Evolutionary conservation across 2,113 vertebrate species (phyloP), one percentile per base, ranked within the genome.

Genomic region (Gobius niger): DNA sequence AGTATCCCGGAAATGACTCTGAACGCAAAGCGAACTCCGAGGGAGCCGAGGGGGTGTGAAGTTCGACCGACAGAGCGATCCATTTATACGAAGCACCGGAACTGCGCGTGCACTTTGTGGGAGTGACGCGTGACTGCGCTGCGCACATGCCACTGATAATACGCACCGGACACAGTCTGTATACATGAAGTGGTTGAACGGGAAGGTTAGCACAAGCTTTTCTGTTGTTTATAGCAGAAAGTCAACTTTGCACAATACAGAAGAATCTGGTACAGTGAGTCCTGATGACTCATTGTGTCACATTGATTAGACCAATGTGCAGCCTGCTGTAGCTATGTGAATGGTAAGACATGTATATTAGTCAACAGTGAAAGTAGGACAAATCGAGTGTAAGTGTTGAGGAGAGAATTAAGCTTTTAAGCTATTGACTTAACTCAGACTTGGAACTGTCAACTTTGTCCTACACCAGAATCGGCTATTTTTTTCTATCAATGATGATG

Each of bases 51-150:
- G 9, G 46, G 16, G 44, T 44, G 0, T 15, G 9, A 52, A 42
- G 1, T 9, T 40, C 11, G n/a, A 0, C 0, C 16, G 1, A 0
- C 13, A 0, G 12, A 24, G 15, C 66, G 4, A 51, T 41, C 66
- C 70, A 73, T 82, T 78, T 82, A 76, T 67, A 68, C 6, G 2
- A 16, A 42, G 4, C 41, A 44, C 16, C 44, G 3, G 52, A 14
- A 12, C 47, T 34, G 49, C 6, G 9, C 15, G 5, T 68, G 40
- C 9, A 4, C 56, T 3, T 8, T 42, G 67, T 72, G 81, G 70
- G 85, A 24, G 81, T 46, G 68, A 80, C 81, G 81, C 85, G 65
- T 85, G 82, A 82, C 6, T 86, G 85, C 2, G 86, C 80, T 67
- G 67, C 1, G 68, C 49, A 76, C 4, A 0, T 51, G 14, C 15